phyloP scores from a whole-genome alignment of 1,140 invertebrate genomes.

The Drosophila mauritiana region DNA sequence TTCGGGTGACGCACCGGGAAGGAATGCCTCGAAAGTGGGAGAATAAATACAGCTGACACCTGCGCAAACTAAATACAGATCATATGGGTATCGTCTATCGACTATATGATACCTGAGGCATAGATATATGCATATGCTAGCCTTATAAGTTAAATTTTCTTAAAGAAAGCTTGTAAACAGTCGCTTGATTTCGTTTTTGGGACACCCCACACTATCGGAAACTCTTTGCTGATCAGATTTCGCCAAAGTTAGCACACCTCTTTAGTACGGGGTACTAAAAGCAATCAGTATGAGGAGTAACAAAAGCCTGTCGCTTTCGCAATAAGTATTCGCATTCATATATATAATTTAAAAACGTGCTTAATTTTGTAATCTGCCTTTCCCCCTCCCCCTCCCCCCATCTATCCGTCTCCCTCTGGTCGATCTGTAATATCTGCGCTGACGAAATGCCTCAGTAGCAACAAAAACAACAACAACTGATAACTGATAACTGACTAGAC shows the following conservation, averaged over 20 bases:
- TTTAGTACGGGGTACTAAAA: not conserved
- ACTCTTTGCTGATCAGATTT: too few species aligned
- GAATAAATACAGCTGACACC: constrained; percentile 4
- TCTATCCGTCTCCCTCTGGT: not conserved
- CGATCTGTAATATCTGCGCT: constrained; percentile 6
- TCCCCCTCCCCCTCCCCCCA: too few species aligned
- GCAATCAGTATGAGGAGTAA: not conserved
- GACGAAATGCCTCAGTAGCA: constrained; percentile 9
- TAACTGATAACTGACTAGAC: constrained; percentile 14
- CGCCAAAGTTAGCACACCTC: too few species aligned
- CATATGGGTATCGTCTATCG: not conserved
- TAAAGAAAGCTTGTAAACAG: not conserved
- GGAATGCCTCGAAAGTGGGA: constrained; percentile 4
- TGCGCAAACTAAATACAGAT: not conserved
- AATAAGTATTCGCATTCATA: constrained; percentile 5
- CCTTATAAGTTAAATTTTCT: not conserved
- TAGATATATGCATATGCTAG: not conserved
- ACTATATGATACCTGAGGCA: not conserved
- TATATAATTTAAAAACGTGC: constrained; percentile 24
- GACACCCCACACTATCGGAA: too few species aligned
- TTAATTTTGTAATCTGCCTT: constrained; percentile 18
- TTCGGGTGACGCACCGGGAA: constrained; percentile 20
- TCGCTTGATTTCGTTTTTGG: too few species aligned
- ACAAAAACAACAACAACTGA: not conserved
- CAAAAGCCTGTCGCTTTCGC: constrained; percentile 4